phyloP scores from a whole-genome alignment of 2,888 invertebrate genomes.

The Gerris lacustris region DNA sequence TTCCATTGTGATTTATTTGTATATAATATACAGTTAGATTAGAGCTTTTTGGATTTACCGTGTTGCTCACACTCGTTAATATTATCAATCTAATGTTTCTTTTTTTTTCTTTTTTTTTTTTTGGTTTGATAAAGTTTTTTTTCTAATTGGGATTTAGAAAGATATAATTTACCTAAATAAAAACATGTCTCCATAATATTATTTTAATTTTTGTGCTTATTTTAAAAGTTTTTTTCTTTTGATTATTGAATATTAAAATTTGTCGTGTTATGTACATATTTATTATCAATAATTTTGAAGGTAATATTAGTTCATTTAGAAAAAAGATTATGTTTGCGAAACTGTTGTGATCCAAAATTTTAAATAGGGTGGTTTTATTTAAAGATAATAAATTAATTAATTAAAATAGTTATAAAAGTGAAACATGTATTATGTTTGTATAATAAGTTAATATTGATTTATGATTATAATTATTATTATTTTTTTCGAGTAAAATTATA shows the following conservation, averaged over 20 bases:
- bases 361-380: not conserved
- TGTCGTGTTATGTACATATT: too few relatives aligned
- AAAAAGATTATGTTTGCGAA: not conserved
- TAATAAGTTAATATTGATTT: slow-evolving; percentile 3
- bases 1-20: slow-evolving; percentile 5
- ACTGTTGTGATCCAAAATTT: not conserved
- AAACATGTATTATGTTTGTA: not conserved
- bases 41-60: not conserved
- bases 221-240: too few relatives aligned
- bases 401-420: not conserved
- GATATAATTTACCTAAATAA: too few relatives aligned
- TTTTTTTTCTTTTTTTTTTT: not conserved
- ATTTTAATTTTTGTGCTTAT: too few relatives aligned
- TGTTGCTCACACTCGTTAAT: slow-evolving; percentile 1
- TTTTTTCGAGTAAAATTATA: not conserved
- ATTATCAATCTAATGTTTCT: not conserved
- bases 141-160: too few relatives aligned
- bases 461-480: not conserved
- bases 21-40: not conserved
- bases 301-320: too few relatives aligned
- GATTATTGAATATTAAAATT: too few relatives aligned
- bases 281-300: too few relatives aligned
- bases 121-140: not conserved
- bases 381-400: too few relatives aligned
- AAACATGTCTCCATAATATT: too few relatives aligned